These are phyloP conservation scores for Akabosia matsudoensis DNA, from an alignment of 1,140 invertebrate genomes.

Conservation along the genomic window DNA sequence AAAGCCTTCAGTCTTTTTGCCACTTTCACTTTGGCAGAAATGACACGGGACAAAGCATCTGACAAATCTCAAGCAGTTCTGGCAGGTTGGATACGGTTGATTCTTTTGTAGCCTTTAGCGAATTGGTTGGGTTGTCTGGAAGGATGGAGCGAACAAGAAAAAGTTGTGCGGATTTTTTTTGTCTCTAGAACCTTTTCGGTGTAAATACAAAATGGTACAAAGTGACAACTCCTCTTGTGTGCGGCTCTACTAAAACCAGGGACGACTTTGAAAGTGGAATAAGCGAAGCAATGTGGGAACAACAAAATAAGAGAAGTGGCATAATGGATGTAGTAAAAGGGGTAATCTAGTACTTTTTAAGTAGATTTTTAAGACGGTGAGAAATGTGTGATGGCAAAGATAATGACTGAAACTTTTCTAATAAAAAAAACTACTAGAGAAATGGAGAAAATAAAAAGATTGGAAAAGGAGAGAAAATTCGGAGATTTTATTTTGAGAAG, in stretches of 20 bases:
- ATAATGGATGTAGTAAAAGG: conserved; percentile 5
- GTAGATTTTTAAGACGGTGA: conserved; percentile 16
- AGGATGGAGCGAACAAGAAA: neutral
- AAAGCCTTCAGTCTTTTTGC: neutral
- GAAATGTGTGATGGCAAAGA: conserved; percentile 17
- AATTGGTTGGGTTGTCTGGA: neutral
- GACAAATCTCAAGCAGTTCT: neutral
- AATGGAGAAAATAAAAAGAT: neutral
- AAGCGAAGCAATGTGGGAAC: neutral
- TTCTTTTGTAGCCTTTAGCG: no score
- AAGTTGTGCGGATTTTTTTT: neutral
- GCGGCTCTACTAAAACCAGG: neutral
- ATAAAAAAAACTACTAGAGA: conserved; percentile 7
- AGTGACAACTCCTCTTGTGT: neutral
- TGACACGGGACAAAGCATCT: neutral
- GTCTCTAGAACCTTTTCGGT: neutral
- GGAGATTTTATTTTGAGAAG: no score
- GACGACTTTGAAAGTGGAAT: neutral
- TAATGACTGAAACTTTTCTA: conserved; percentile 16
- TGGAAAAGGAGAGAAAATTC: neutral
- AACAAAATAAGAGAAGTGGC: neutral
- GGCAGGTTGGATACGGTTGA: no score
- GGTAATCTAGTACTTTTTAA: conserved; percentile 7
- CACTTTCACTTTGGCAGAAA: neutral
- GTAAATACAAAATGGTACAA: neutral